Percentiles rank a stretch among this genome's conserved stretches.
phyloP scores from a whole-genome alignment of 2,888 invertebrate species.

The Drosophila melanocephala region DNA sequence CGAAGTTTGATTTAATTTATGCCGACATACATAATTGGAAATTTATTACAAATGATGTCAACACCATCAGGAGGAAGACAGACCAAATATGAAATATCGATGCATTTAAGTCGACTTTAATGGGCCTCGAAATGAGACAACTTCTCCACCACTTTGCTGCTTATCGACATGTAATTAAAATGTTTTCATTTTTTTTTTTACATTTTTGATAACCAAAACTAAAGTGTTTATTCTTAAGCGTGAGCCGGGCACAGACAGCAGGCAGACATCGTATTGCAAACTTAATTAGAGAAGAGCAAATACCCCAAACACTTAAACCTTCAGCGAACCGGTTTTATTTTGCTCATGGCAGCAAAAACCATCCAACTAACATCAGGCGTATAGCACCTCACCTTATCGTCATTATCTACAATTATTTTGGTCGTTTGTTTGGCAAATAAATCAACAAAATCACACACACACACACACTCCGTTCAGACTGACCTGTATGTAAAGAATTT shows the following conservation, averaged over 20 bases:
- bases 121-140: slow-evolving; percentile 55
- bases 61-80: slow-evolving; percentile 43
- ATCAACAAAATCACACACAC: slow-evolving; percentile 32
- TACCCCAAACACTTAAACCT: slow-evolving; percentile 19
- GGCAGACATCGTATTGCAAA: slow-evolving; percentile 19
- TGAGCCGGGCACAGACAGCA: not conserved
- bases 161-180: slow-evolving; percentile 56
- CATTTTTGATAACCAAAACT: slow-evolving; percentile 8
- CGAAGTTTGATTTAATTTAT: slow-evolving; percentile 54
- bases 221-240: not conserved
- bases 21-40: slow-evolving; percentile 68
- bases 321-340: slow-evolving; percentile 42
- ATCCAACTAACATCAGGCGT: slow-evolving; percentile 10
- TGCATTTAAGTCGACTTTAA: slow-evolving; percentile 41
- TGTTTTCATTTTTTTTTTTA: slow-evolving; percentile 26
- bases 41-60: slow-evolving; percentile 74
- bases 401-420: slow-evolving; percentile 60
- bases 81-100: slow-evolving; percentile 28
- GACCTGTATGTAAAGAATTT: slow-evolving; percentile 38
- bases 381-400: slow-evolving; percentile 56
- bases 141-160: slow-evolving; percentile 26
- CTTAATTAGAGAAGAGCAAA: slow-evolving; percentile 33
- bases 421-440: slow-evolving; percentile 66
- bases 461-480: slow-evolving; percentile 16
- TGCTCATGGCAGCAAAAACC: slow-evolving; percentile 25